Evolutionary conservation across 1,140 invertebrate species (phyloP), one percentile per base, ranked within the genome.

Genomic region (Ceratina calcarata): DNA sequence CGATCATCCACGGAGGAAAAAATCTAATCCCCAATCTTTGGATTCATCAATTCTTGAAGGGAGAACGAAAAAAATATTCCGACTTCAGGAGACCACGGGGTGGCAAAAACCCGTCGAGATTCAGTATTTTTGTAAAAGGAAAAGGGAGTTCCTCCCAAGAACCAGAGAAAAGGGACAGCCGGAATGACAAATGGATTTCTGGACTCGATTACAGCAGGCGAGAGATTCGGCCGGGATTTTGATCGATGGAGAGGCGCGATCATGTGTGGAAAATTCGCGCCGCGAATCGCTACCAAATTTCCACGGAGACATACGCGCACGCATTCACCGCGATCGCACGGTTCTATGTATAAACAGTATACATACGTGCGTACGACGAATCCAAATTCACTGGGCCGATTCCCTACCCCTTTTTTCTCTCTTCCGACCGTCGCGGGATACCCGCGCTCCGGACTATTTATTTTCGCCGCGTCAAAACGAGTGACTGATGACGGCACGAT

Each of bases 101-200:
- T 45, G 73, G 60, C n/a, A 55, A 24, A 32, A 64, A 64, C 16
- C 24, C 60, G 20, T 55, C 57, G 22, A 72, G 51, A 77, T 57
- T 84, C 53, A 51, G 37, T 45, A 45, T 45, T 45, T 58, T 49
- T 66, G 74, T 72, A 81, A 89, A 90, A 89, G 81, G 57, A 76
- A 65, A 66, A 62, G 37, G 51, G 45, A 53, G 81, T 83, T 89
- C 86, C 86, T 88, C 85, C 78, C 75, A 84, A 87, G 84, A 88
- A 62, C 80, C 20, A 37, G 49, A 27, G 69, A 81, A 61, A 64
- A 1, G 55, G 67, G 60, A 80, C 66, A 76, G n/a, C 55, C 61
- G 65, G 83, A 78, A 91, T 93, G 92, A 93, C 90, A 93, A 93
- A 92, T 92, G 91, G 89, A 89, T 91, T 88, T 89, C 65, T 80